Base-by-base conservation (phyloP, 2,888 invertebrate genomes). In the Perizoma flavofasciatum region DNA sequence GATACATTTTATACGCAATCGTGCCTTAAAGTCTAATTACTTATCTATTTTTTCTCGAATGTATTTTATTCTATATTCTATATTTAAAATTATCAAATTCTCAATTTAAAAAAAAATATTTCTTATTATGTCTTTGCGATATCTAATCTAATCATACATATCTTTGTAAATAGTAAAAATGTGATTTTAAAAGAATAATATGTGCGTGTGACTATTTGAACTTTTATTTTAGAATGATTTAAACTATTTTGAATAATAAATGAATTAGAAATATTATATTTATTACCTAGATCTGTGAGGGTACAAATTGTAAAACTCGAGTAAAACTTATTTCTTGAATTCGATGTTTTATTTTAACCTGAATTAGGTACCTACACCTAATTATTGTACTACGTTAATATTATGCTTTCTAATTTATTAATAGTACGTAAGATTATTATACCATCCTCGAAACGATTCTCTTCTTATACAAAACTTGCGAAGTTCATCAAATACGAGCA, bases 401-500 rank as follows among this genome's bases (percentile, higher is more conserved):
- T 10, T 33, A 33, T 34, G 8, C 32, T 32, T 47, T 11, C 5
- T 33, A 44, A 11, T 8, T 51, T 32, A 40, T 47, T 45, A 51
- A 22, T 89, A 90, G 61, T 79, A 86, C 3, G 88, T 88, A n/a
- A 85, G 71, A 44, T 57, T 67, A 66, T 89, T 90, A 66, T 78
- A 91, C 85, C 86, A 91, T 35, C 92, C 92, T 55, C 75, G 63
- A 62, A 87, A 85, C 34, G 75, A 69, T 33, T 74, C 60, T 63
- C 70, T 77, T 68, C 96, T 93, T 56, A 96, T 93, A 65, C 95
- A 93, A 71, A 93, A 94, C 77, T 96, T 95, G 71, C 97, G 92
- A 45, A 93, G 84, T 85, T 97, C 97, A 70, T 97, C 97, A 74
- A 96, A 96, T 35, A 91, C 77, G 82, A 96, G 94, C 82, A 97